Evolutionary conservation across 2,797 vertebrate genomes (phyloP), one percentile per base, ranked within the genome.

Genomic region (Todus mexicanus): DNA sequence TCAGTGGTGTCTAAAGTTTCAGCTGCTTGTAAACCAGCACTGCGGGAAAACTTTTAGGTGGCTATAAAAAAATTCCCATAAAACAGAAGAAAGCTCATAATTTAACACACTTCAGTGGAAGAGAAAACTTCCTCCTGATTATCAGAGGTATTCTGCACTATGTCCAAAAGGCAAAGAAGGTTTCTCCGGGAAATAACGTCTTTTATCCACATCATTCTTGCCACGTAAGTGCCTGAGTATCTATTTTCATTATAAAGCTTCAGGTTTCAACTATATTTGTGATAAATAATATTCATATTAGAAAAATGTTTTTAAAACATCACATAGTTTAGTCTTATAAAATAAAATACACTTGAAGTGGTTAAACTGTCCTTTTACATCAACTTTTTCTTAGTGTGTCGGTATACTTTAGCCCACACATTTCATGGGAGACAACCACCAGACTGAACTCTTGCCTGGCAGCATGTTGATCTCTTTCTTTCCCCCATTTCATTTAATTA

Each of bases 261-360:
- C 73, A 78, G 13, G 26, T 90, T 95, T 92, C 81, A 87, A 40
- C 72, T 77, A 63, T 25, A 43, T 16, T 77, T 87, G 50, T 35
- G 48, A 85, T 72, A 94, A 87, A 74, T 43, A 93, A 74, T 35
- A 76, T 57, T 91, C n/a, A 71, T n/a, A 72, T 54, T 63, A 87
- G 40, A 91, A 91, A 94, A 94, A 81, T 61, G 20, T 43, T 94
- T 92, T 80, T 64, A 86, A 79, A 93, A 37, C n/a, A 86, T 81
- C 79, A 50, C 12, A 92, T 27, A 74, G 27, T 90, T 94, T 63
- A 64, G 66, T 37, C 47, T 73, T 61, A 50, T 43, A 80, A 94
- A 93, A 87, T 70, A 89, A 84, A 89, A 77, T 73, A 72, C 80
- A 38, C 40, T 54, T 91, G 65, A 35, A 15, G 54, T 64, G 73